Base-by-base conservation (phyloP, 1,140 invertebrate genomes). In the Teleopsis dalmanni region DNA sequence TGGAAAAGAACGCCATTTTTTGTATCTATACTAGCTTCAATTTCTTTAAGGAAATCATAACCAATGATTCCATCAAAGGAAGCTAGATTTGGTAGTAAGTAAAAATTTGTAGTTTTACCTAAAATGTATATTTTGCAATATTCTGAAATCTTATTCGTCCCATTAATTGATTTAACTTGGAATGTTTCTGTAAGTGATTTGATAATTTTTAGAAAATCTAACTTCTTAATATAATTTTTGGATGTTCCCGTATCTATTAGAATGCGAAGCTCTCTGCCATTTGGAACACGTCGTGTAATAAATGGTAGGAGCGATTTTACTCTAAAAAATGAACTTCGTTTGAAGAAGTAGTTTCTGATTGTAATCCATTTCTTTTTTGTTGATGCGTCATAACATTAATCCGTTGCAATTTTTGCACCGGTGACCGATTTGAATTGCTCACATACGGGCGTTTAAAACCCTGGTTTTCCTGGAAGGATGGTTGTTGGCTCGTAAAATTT, bases 261-360 rank as follows among this genome's bases (percentile, higher is more conserved):
- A 43, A 44, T 33, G 18, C 42, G 42, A 44, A 44, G 42, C 42
- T n/a, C n/a, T n/a, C n/a, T n/a, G n/a, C n/a, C n/a, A n/a, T n/a
- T n/a, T n/a, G n/a, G n/a, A n/a, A n/a, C n/a, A n/a, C n/a, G n/a
- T n/a, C n/a, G n/a, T n/a, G n/a, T n/a, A n/a, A n/a, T n/a, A n/a
- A n/a, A n/a, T n/a, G n/a, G n/a, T n/a, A n/a, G n/a, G n/a, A n/a
- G n/a, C n/a, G n/a, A n/a, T n/a, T n/a, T n/a, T n/a, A n/a, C n/a
- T n/a, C n/a, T n/a, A n/a, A n/a, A n/a, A n/a, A n/a, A n/a, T n/a
- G n/a, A n/a, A n/a, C n/a, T n/a, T n/a, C n/a, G n/a, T n/a, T n/a
- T n/a, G n/a, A n/a, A n/a, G n/a, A n/a, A n/a, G n/a, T n/a, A n/a
- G n/a, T n/a, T n/a, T n/a, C n/a, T n/a, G n/a, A n/a, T n/a, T n/a